Conservation (phyloP, 2,888 invertebrate species). For the Andrena praecox region DNA sequence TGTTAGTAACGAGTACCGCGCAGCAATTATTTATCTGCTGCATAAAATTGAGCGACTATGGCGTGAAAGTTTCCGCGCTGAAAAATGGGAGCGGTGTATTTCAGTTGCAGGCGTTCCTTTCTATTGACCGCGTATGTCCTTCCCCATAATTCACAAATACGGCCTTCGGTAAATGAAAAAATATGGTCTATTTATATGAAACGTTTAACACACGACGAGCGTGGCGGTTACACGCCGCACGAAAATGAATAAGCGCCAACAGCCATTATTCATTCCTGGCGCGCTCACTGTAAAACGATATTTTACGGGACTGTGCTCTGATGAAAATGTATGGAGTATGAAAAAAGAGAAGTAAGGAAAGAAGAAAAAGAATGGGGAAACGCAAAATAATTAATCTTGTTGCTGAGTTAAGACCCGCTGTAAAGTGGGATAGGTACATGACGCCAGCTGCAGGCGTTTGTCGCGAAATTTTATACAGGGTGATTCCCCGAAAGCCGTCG, state of each 20-base stretch:
- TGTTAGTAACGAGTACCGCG: not conserved
- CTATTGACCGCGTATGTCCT: not conserved
- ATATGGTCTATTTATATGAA: slow-evolving; percentile 45
- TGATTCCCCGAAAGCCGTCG: not conserved
- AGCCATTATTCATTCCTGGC: slow-evolving; percentile 55
- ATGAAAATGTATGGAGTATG: slow-evolving; percentile 52
- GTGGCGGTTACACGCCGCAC: slow-evolving; percentile 43
- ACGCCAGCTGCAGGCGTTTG: not conserved
- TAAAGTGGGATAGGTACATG: not conserved
- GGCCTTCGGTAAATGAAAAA: slow-evolving; percentile 37
- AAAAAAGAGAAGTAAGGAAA: slow-evolving; percentile 1
- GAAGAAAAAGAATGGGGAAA: slow-evolving; percentile 25
- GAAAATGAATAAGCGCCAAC: slow-evolving; percentile 59
- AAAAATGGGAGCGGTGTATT: not conserved
- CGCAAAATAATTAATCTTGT: slow-evolving; percentile 54
- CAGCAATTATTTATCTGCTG: not conserved
- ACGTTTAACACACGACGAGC: slow-evolving; percentile 52
- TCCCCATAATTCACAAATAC: not conserved
- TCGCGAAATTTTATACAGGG: not conserved
- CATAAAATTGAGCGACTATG: not conserved
- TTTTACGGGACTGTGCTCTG: slow-evolving; percentile 40
- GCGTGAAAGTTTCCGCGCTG: not conserved
- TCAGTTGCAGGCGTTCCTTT: not conserved
- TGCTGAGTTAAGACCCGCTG: slow-evolving; percentile 27
- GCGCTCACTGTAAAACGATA: slow-evolving; percentile 46